These are phyloP conservation scores for Adelosebastes latens DNA, from an alignment of 2,797 vertebrate genomes.

Conservation along the genomic window DNA sequence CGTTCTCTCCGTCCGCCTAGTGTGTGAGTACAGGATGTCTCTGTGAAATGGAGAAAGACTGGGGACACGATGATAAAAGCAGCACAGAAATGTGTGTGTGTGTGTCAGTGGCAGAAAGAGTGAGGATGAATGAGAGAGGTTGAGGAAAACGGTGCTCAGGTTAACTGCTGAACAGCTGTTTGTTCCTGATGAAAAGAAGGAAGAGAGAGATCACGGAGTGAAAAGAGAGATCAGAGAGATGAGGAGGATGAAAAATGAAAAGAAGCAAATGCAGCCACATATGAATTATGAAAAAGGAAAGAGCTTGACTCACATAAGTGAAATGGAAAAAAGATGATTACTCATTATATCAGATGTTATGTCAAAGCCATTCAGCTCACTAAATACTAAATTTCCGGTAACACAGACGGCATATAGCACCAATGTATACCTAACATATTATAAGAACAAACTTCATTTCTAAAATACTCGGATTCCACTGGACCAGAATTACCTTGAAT, in stretches of 20 bases:
- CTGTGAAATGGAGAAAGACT: conserved; percentile 4
- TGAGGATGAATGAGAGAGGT: not conserved
- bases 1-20: conserved; percentile 16
- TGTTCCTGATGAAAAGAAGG: conserved; percentile 19
- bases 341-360: not conserved
- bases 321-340: not conserved
- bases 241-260: not conserved
- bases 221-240: conserved; percentile 12
- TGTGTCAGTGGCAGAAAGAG: not conserved
- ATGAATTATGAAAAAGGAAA: not conserved
- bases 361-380: not conserved
- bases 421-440: not conserved
- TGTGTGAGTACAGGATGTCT: not conserved
- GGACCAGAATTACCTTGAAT: not conserved
- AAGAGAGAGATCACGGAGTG: not conserved
- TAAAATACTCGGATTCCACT: not conserved
- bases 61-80: not conserved
- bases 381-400: not conserved
- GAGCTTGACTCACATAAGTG: not conserved
- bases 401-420: not conserved
- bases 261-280: not conserved
- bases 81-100: not conserved
- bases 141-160: conserved; percentile 17
- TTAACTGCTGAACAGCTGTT: conserved; percentile 58
- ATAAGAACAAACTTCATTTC: not conserved